Evolutionary conservation across 1,140 invertebrate genomes (phyloP), one percentile per base, ranked within the genome.

Genomic region (Lepidostoma basale): DNA sequence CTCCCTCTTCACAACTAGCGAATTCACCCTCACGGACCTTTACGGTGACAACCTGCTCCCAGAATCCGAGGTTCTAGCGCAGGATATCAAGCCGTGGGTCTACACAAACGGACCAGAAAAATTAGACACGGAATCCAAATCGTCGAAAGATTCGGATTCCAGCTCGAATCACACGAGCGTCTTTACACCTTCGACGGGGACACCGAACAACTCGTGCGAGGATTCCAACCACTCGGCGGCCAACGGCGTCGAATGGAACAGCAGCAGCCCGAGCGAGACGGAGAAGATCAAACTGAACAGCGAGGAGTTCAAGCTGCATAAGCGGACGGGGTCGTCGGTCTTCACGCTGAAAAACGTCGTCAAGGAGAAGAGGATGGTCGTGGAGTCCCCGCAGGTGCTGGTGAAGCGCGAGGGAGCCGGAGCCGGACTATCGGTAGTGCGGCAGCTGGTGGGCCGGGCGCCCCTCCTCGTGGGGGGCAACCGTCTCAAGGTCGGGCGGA

Each of bases 1-100:
- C 0, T 79, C 81, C 28, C 75, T 78, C 0, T 85, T 85, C 76
- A 78, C 79, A 14, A 83, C 84, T 6, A 74, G 79, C 0, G 78
- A 82, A 72, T 82, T 85, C 74, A 83, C 78, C 0, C 75, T 84
- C 25, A 77, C 77, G 4, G 79, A 81, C 10, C 74, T 85, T 6
- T 79, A 78, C 52, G 74, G 74, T 1, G 79, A 81, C 62, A 39
- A 47, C 12, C 25, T 77, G 12, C 68, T 70, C 25, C 68, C 72
- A 0, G 76, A 79, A 5, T 47, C 74, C 2, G 77, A 6, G 77
- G 52, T 12, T 33, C 10, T 40, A n/a, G 54, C 10, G 12, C 33
- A 12, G 28, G 14, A 30, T n/a, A n/a, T n/a, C n/a, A n/a, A 3
- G 0, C 49, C 23, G 49, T 10, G 64, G 69, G 36, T 22, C 47